Evolutionary conservation across 2,888 invertebrate species (phyloP).

Genomic region (Eupithecia centaureata): DNA sequence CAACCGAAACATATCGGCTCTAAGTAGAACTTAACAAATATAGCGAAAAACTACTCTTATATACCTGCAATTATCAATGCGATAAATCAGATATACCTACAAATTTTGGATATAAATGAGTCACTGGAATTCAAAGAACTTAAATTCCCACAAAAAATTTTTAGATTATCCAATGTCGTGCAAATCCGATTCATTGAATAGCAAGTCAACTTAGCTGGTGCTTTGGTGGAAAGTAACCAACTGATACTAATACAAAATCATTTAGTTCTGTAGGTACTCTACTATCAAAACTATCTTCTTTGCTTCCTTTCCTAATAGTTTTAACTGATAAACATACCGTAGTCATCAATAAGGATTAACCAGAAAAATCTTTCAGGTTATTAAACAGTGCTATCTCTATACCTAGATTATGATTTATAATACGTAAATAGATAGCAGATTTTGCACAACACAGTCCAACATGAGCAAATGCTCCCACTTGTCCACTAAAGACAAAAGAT

Average conservation of each 20-base stretch:
- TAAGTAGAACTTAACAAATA: constrained; percentile 36
- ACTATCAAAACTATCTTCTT: not conserved
- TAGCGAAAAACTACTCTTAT: constrained; percentile 36
- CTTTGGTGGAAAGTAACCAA: not conserved
- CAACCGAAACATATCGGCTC: constrained; percentile 47
- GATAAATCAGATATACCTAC: not conserved
- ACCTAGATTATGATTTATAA: not conserved
- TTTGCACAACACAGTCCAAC: not conserved
- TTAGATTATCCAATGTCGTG: not conserved
- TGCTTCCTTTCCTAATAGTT: not conserved
- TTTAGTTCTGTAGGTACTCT: not conserved
- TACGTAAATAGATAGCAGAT: not conserved
- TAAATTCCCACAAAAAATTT: not conserved
- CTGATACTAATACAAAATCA: not conserved
- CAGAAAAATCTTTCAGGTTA: not conserved
- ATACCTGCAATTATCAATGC: constrained; percentile 37
- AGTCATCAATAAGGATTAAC: constrained; percentile 1
- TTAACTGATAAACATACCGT: not conserved
- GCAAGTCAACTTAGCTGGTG: not conserved
- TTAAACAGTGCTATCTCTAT: not conserved
- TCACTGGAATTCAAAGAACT: not conserved
- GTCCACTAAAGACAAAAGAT: too few relatives aligned
- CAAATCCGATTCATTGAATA: not conserved
- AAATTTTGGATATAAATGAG: not conserved
- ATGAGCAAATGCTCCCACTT: too few relatives aligned